Evolutionary conservation across 2,888 invertebrate species (phyloP), one percentile per base, ranked within the genome.

Genomic region (Melipona bicolor): DNA sequence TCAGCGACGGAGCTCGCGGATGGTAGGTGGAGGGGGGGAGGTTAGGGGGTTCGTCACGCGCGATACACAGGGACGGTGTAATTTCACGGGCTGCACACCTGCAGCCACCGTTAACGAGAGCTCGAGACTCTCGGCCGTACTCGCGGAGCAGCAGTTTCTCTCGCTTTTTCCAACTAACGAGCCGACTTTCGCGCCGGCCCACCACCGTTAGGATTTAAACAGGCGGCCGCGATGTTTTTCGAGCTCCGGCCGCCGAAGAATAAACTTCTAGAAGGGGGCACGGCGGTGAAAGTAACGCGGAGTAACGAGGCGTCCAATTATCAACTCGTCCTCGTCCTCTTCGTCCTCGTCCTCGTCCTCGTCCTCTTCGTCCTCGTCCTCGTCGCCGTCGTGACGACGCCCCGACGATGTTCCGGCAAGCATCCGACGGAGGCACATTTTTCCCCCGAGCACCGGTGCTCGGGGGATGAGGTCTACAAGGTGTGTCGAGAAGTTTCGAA

Each of bases 231-330:
- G 84, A 86, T 84, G 83, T 79, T 81, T 79, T 81, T 83, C 81
- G 82, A 80, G 86, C 83, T 69, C 78, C 69, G 17, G 69, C 79
- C 62, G 56, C 65, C 68, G 68, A 83, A 81, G 84, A 83, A 80
- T 79, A 77, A 78, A 83, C 69, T 52, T 72, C 52, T 67, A 24
- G 71, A 52, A 32, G 4, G 19, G 67, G 56, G 67, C 80, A 65
- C 32, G 69, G 75, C 77, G 79, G 71, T 75, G 70, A 84, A 85
- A 91, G 89, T 92, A 89, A 88, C 90, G 84, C 88, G 85, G 84
- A 90, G 91, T 91, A 92, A 92, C 92, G 92, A 92, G 91, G 91
- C 90, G 88, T 92, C 92, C 92, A 92, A 92, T 92, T 92, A 92
- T 91, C 90, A 92, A 90, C 88, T 90, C 88, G 89, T 77, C 77